These are phyloP conservation scores for Thripadectes ignobilis DNA, from an alignment of 2,797 vertebrate genomes.

Conservation along the genomic window DNA sequence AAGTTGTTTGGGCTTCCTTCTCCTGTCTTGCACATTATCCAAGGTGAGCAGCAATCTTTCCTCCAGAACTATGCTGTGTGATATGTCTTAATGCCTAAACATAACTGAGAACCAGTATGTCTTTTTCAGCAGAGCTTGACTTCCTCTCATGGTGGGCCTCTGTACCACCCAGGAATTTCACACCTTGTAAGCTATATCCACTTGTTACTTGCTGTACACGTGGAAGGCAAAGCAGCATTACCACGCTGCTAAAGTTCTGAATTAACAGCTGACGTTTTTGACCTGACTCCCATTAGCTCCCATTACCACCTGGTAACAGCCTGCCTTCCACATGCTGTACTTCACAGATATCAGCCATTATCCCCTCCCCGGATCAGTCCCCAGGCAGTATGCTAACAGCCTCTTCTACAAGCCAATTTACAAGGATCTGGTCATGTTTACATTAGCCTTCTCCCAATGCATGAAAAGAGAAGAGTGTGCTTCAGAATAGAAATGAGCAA, in stretches of 20 bases:
- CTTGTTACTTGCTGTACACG: slow-evolving; percentile 68
- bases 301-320: slow-evolving; percentile 86
- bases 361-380: slow-evolving; percentile 94
- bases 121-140: background rate
- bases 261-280: slow-evolving; percentile 82
- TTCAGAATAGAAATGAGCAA: slow-evolving; percentile 98
- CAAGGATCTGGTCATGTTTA: slow-evolving; percentile 99
- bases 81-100: background rate
- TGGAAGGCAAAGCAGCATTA: slow-evolving; percentile 47
- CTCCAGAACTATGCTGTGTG: background rate
- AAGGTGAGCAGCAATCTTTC: background rate
- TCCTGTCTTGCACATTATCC: rapidly evolving
- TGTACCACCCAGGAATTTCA: slow-evolving; percentile 23
- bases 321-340: slow-evolving; percentile 87
- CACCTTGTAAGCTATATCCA: slow-evolving; percentile 47
- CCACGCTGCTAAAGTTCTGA: slow-evolving; percentile 67
- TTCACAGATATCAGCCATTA: slow-evolving; percentile 93
- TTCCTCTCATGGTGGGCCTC: background rate
- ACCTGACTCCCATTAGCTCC: slow-evolving; percentile 85
- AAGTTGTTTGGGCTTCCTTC: background rate
- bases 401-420: slow-evolving; percentile 99
- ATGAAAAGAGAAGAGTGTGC: slow-evolving; percentile 92
- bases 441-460: slow-evolving; percentile 99
- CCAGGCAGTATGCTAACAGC: slow-evolving; percentile 99
- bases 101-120: background rate